phyloP scores from a whole-genome alignment of 2,888 invertebrate species.

The Mantis religiosa region DNA sequence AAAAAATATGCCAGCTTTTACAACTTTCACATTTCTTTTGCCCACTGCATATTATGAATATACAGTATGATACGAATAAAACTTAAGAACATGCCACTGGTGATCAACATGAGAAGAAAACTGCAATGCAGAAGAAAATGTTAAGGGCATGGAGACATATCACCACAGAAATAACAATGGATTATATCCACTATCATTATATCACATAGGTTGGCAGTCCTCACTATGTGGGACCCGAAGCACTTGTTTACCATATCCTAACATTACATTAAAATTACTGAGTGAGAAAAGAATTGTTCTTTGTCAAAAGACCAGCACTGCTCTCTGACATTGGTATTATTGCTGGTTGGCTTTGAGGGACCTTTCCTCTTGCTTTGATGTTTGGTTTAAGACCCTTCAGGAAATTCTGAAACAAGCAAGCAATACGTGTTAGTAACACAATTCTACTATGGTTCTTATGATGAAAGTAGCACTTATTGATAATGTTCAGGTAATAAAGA shows the following conservation, averaged over 20 bases:
- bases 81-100: not conserved
- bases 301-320: conserved; percentile 45
- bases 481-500: no score
- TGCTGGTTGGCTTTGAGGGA: conserved; percentile 46
- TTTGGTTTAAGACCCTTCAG: conserved; percentile 48
- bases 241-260: not conserved
- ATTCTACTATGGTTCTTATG: no score
- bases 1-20: not conserved
- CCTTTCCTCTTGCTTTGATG: conserved; percentile 44
- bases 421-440: not conserved
- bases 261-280: not conserved
- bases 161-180: not conserved
- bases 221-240: not conserved
- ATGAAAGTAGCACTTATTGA: no score
- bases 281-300: conserved; percentile 44
- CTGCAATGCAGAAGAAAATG: not conserved
- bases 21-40: not conserved
- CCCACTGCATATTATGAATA: not conserved
- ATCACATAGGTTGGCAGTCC: not conserved
- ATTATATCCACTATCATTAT: not conserved
- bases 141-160: not conserved
- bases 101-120: not conserved
- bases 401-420: conserved; percentile 46
- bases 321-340: conserved; percentile 50
- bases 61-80: not conserved